A percentile compares a stretch with the other conserved stretches of the same genome.
phyloP scores from a whole-genome alignment of 2,888 invertebrate genomes.

The Tribolium freemani region DNA sequence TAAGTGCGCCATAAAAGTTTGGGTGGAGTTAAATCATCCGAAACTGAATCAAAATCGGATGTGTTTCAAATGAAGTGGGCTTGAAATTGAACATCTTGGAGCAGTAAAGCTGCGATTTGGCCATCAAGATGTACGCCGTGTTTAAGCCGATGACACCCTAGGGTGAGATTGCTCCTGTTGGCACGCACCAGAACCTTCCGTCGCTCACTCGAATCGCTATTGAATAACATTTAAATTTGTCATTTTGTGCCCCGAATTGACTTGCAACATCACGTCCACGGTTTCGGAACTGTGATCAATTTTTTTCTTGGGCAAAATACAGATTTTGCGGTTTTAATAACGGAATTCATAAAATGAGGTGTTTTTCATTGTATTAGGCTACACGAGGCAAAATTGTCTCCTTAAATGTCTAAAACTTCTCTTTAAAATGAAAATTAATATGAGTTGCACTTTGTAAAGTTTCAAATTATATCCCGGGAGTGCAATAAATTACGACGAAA shows the following conservation, averaged over 20 bases:
- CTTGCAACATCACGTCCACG: background rate
- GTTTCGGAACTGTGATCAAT: too few species aligned
- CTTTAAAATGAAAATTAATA: slow-evolving; percentile 59
- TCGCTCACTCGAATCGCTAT: slow-evolving; percentile 59
- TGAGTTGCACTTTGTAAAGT: slow-evolving; percentile 55
- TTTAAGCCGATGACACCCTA: slow-evolving; percentile 67
- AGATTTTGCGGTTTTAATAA: slow-evolving; percentile 12
- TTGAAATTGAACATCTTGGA: slow-evolving; percentile 65
- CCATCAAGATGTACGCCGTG: slow-evolving; percentile 68
- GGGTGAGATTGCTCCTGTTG: slow-evolving; percentile 65
- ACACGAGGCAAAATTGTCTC: slow-evolving; percentile 45
- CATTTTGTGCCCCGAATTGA: slow-evolving; percentile 47
- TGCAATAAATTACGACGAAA: slow-evolving; percentile 45
- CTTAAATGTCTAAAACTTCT: slow-evolving; percentile 55
- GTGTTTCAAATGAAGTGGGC: slow-evolving; percentile 63
- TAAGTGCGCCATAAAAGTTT: slow-evolving; percentile 39
- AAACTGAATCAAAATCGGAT: slow-evolving; percentile 50
- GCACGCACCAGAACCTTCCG: slow-evolving; percentile 62
- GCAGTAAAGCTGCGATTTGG: slow-evolving; percentile 66
- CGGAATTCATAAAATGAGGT: slow-evolving; percentile 20
- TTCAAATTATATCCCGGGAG: slow-evolving; percentile 52
- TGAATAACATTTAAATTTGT: slow-evolving; percentile 61
- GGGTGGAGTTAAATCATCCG: slow-evolving; percentile 39
- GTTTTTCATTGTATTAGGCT: slow-evolving; percentile 19
- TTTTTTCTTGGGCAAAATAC: background rate